Conservation (phyloP, 2,113 vertebrate species). For the Bothrops jararaca region DNA sequence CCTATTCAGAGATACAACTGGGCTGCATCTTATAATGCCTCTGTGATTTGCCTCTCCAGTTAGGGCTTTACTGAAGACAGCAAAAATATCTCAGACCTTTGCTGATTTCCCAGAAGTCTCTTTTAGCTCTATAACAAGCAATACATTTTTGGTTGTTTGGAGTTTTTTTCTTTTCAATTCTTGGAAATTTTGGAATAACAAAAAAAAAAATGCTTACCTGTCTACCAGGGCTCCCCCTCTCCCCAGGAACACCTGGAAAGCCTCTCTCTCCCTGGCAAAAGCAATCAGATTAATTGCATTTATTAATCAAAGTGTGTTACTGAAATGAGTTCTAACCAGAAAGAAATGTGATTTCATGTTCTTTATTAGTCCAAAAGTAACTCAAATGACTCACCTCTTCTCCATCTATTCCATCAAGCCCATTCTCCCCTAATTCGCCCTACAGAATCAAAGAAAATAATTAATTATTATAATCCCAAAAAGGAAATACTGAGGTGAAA, state of each 20-base stretch:
- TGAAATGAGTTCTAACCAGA: background rate
- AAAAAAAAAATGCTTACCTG: conserved; percentile 71
- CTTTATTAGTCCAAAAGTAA: accelerated
- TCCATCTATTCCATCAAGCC: conserved; percentile 91
- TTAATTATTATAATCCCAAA: background rate
- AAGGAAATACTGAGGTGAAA: background rate
- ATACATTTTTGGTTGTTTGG: background rate
- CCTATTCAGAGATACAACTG: background rate
- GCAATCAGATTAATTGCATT: conserved; percentile 7
- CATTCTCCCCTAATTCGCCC: conserved; percentile 93
- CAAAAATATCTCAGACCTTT: background rate
- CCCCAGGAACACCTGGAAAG: conserved; percentile 81
- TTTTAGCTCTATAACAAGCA: background rate
- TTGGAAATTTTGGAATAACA: background rate
- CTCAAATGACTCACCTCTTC: conserved; percentile 80
- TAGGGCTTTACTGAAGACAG: background rate
- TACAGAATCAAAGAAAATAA: conserved; percentile 51
- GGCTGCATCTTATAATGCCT: background rate
- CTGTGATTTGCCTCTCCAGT: background rate
- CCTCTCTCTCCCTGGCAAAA: conserved; percentile 83
- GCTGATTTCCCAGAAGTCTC: background rate
- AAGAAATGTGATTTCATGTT: background rate
- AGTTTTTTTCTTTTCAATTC: background rate
- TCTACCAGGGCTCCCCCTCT: conserved; percentile 79
- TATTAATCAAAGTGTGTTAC: background rate